Percentiles rank a stretch among this genome's conserved stretches.
phyloP scores from a whole-genome alignment of 2,888 invertebrate species.

The Elegia similella region DNA sequence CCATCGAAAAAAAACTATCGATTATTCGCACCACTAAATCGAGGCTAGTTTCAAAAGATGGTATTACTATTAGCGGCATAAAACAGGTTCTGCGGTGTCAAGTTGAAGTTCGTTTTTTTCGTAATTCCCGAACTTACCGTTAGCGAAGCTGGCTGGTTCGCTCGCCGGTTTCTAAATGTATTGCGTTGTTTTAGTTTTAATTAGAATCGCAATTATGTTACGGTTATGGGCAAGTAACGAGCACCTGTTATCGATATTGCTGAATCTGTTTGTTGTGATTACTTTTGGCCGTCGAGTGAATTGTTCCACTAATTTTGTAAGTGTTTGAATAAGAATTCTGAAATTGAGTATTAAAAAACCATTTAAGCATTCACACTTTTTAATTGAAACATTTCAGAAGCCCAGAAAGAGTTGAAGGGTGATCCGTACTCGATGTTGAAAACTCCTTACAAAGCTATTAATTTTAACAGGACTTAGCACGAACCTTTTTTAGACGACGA shows the following conservation, averaged over 20 bases:
- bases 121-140: slow-evolving; percentile 32
- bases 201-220: slow-evolving; percentile 13
- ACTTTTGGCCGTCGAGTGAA: background rate
- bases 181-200: slow-evolving; percentile 17
- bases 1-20: background rate
- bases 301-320: background rate
- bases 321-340: no score
- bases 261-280: background rate
- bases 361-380: no score
- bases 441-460: no score
- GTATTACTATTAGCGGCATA: slow-evolving; percentile 15
- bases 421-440: no score
- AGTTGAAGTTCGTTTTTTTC: slow-evolving; percentile 32
- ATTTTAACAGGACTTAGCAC: no score
- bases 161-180: slow-evolving; percentile 22
- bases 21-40: background rate
- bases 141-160: slow-evolving; percentile 28
- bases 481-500: no score
- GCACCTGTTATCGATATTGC: background rate
- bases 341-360: no score
- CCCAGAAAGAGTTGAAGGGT: no score
- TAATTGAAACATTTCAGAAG: no score
- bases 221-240: slow-evolving; percentile 5
- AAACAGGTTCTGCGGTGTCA: slow-evolving; percentile 31
- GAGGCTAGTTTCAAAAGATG: slow-evolving; percentile 16